phyloP scores from a whole-genome alignment of 2,888 invertebrate species.

The Drosophila leonis region DNA sequence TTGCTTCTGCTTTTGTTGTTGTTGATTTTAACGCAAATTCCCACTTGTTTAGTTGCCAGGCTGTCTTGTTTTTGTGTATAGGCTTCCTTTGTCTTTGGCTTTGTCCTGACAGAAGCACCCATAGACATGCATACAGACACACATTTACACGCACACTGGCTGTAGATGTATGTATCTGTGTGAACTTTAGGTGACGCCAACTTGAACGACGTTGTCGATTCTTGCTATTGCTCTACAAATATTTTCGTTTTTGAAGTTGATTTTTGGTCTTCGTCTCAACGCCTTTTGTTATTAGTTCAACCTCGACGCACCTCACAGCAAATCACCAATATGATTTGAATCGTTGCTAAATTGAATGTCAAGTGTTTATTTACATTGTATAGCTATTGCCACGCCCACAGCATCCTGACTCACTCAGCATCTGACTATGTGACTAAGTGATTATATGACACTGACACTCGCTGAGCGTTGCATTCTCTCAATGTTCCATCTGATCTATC shows the following conservation, averaged over 20 bases:
- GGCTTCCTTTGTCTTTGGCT: conserved; percentile 54
- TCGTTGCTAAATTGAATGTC: conserved; percentile 76
- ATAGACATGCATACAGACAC: conserved; percentile 11
- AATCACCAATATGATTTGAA: conserved; percentile 59
- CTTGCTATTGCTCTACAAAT: conserved; percentile 63
- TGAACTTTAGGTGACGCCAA: conserved; percentile 52
- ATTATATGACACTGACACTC: conserved; percentile 65
- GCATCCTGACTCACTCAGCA: conserved; percentile 7
- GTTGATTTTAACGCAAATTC: conserved; percentile 74
- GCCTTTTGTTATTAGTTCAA: conserved; percentile 72
- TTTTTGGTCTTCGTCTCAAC: conserved; percentile 68
- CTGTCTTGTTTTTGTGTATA: conserved; percentile 54
- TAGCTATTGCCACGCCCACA: conserved; percentile 46
- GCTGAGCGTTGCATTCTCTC: conserved; percentile 39
- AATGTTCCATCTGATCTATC: conserved; percentile 14
- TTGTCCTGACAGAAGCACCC: conserved; percentile 49
- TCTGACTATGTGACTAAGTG: conserved; percentile 16
- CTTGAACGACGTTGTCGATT: conserved; percentile 41
- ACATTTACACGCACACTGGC: background rate
- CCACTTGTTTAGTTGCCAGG: conserved; percentile 73
- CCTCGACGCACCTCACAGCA: conserved; percentile 19
- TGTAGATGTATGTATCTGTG: conserved; percentile 24
- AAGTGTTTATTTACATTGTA: conserved; percentile 75
- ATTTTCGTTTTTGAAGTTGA: conserved; percentile 79
- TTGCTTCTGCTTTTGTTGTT: conserved; percentile 41